phyloP scores from a whole-genome alignment of 1,140 invertebrate species.

The Gryon sp. region DNA sequence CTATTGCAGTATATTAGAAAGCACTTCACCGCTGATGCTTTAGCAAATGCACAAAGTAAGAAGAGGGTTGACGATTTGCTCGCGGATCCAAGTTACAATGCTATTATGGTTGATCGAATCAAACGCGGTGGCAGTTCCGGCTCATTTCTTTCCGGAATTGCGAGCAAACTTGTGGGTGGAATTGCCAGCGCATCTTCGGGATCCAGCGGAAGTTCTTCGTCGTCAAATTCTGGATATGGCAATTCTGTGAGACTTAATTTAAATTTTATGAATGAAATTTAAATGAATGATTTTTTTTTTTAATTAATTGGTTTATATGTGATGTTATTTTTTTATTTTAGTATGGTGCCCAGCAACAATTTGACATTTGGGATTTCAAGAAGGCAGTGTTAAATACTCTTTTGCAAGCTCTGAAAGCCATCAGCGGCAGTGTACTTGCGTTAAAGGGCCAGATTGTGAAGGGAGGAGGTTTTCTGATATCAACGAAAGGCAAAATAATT shows the following conservation, averaged over 20 bases:
- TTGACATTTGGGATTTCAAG: slow-evolving; percentile 88
- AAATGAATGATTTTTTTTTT: no score
- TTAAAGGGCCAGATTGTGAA: slow-evolving; percentile 91
- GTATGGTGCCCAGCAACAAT: slow-evolving; percentile 71
- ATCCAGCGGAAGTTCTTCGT: slow-evolving; percentile 66
- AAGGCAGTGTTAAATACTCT: slow-evolving; percentile 89
- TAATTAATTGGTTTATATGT: no score
- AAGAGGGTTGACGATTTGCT: slow-evolving; percentile 61
- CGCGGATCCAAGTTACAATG: slow-evolving; percentile 62
- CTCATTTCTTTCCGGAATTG: slow-evolving; percentile 70
- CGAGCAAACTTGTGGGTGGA: slow-evolving; percentile 71
- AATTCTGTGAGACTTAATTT: slow-evolving; percentile 18
- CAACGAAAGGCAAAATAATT: slow-evolving; percentile 86
- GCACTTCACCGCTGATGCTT: slow-evolving; percentile 50
- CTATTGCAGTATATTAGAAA: slow-evolving; percentile 53
- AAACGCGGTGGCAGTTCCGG: slow-evolving; percentile 64
- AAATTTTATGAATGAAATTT: neutral
- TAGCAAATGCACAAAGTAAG: slow-evolving; percentile 50
- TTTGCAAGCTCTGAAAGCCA: slow-evolving; percentile 90
- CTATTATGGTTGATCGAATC: slow-evolving; percentile 69
- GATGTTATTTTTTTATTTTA: neutral
- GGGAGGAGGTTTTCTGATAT: slow-evolving; percentile 87
- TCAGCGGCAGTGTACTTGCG: slow-evolving; percentile 90
- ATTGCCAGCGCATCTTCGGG: slow-evolving; percentile 70
- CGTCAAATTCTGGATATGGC: slow-evolving; percentile 62